Evolutionary conservation across 2,888 invertebrate species (phyloP), one percentile per base, ranked within the genome.

Genomic region (Monopis laevigella): DNA sequence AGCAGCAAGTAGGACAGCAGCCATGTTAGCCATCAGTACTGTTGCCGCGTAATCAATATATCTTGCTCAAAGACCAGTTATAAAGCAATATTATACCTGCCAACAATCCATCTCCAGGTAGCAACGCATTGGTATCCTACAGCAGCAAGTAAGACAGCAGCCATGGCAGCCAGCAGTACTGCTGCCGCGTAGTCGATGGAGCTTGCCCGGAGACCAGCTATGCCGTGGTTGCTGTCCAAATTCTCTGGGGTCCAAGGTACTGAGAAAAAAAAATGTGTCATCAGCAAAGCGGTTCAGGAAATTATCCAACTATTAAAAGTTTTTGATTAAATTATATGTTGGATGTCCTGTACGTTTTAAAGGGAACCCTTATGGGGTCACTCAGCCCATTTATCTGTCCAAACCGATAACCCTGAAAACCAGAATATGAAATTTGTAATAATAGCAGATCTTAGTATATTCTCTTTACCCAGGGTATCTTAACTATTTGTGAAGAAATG

Each of bases 71-170:
- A 60, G 48, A 70, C 60, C n/a, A n/a, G n/a, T n/a, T n/a, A n/a
- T n/a, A n/a, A n/a, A n/a, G n/a, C n/a, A n/a, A n/a, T n/a, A n/a
- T n/a, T n/a, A 13, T 17, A 82, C 72, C 83, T 82, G 53, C 85
- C 85, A 62, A 85, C 68, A 18, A 88, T 69, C 88, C 88, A 88
- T 43, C 85, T 78, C 89, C 89, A 89, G 1, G 88, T 88, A 2
- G 87, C 86, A 34, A 88, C 86, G 54, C 88, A 89, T 51, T 89
- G 89, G 65, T 88, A 87, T 50, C 87, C 87, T 18, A 89, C 86
- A 13, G 88, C 87, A 10, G 88, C 88, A 48, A 89, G 66, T 42
- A 89, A 64, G 18, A 88, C 86, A 17, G 88, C 78, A 27, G 86
- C 87, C 87, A 88, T 86, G 14, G 82, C 82, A 41, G 83, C 82